Evolutionary conservation across 30 jellyfish, hydroid and myxozoan species (phyloP).

Genomic region (Pseudorhiza aurosa): DNA sequence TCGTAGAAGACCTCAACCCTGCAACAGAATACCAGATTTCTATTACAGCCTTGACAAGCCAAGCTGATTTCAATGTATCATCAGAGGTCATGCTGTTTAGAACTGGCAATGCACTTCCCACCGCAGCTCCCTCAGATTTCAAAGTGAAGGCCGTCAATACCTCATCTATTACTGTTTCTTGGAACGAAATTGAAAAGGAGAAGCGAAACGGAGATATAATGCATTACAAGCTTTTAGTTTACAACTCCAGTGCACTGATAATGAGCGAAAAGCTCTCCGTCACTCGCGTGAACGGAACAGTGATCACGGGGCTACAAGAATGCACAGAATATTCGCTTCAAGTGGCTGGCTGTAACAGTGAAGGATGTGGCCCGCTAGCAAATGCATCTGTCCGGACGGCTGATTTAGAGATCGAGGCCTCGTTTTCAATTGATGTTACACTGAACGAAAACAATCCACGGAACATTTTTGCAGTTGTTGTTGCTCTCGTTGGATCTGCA

Average conservation of each 20-base stretch:
- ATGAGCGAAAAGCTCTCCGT: background rate
- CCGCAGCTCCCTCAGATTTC: constrained; percentile 4
- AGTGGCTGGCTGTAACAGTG: constrained; percentile 48
- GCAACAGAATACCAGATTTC: constrained; percentile 28
- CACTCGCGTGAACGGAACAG: background rate
- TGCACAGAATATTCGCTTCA: constrained; percentile 31
- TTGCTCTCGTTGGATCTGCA: background rate
- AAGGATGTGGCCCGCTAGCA: constrained; percentile 60
- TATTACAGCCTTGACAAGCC: constrained; percentile 21
- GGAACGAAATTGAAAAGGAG: constrained; percentile 14
- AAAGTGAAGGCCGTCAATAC: background rate
- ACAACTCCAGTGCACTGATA: background rate
- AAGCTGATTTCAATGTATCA: constrained; percentile 26
- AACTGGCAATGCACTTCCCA: constrained; percentile 15
- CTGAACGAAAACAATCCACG: constrained; percentile 10
- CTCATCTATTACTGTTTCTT: constrained; percentile 23
- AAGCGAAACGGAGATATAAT: constrained; percentile 31
- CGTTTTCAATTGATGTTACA: background rate
- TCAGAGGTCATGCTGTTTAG: constrained; percentile 2
- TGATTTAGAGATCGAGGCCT: background rate
- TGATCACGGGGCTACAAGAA: constrained; percentile 1
- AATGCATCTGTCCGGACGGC: constrained; percentile 1
- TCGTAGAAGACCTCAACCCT: constrained; percentile 25
- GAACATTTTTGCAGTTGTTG: constrained; percentile 3
- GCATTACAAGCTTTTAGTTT: background rate